Percentiles rank a stretch among this genome's conserved stretches.
Conservation (phyloP, 2,888 invertebrate species). For the Dasypolia templi region DNA sequence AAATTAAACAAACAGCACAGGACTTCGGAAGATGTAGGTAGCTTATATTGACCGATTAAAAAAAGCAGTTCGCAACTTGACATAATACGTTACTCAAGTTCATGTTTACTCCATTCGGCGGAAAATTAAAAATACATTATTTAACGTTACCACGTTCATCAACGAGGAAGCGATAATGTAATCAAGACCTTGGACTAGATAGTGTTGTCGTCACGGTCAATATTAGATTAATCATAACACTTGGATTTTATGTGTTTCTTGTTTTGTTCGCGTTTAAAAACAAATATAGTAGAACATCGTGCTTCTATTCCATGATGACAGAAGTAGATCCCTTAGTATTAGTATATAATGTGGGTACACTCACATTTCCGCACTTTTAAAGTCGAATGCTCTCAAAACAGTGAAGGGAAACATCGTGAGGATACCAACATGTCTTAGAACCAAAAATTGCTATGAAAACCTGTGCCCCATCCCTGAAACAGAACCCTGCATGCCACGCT, state of each 20-base stretch:
- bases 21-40: neutral
- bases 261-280: constrained; percentile 1
- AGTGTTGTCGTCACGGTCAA: constrained; percentile 48
- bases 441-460: too few relatives aligned
- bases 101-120: neutral
- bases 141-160: too few relatives aligned
- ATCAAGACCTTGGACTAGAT: constrained; percentile 63
- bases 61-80: neutral
- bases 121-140: constrained; percentile 26
- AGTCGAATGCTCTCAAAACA: too few relatives aligned
- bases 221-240: constrained; percentile 22
- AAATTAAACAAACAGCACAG: too few relatives aligned
- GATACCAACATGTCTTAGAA: too few relatives aligned
- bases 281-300: neutral
- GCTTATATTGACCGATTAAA: neutral
- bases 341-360: too few relatives aligned
- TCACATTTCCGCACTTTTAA: too few relatives aligned
- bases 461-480: neutral
- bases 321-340: too few relatives aligned
- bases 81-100: neutral
- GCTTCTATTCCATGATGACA: neutral
- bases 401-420: too few relatives aligned
- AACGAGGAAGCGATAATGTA: constrained; percentile 63
- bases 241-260: neutral
- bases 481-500: neutral